phyloP scores from a whole-genome alignment of 1,140 invertebrate genomes.

The Thaumetopoea pityocampa region DNA sequence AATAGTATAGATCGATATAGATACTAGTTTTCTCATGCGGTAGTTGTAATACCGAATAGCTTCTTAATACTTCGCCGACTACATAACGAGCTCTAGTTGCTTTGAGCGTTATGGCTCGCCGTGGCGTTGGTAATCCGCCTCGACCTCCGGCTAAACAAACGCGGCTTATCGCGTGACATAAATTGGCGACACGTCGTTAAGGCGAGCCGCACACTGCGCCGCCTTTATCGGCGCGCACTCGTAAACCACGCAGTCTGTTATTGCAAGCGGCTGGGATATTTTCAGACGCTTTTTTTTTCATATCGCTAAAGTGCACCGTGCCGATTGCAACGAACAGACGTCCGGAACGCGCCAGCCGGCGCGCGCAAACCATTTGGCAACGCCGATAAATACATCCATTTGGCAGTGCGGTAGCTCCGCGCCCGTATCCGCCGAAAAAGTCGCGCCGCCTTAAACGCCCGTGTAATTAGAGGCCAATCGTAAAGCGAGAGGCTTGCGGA shows the following conservation, averaged over 20 bases:
- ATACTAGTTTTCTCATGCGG: too few relatives aligned
- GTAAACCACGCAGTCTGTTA: conserved; percentile 64
- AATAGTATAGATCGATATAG: too few relatives aligned
- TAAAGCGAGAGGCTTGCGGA: conserved; percentile 69
- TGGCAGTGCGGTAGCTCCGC: conserved; percentile 42
- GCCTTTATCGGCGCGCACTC: conserved; percentile 64
- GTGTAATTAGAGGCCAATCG: conserved; percentile 70
- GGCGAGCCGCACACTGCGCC: conserved; percentile 53
- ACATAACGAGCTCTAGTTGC: conserved; percentile 5
- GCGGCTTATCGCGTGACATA: conserved; percentile 69
- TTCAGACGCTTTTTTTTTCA: conserved; percentile 62
- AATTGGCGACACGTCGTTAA: conserved; percentile 74
- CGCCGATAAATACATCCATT: conserved; percentile 60
- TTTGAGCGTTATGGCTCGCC: conserved; percentile 11
- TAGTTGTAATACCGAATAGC: conserved; percentile 7
- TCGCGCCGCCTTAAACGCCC: conserved; percentile 60
- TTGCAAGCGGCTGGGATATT: conserved; percentile 52
- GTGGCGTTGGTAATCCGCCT: conserved; percentile 37
- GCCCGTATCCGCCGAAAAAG: conserved; percentile 51
- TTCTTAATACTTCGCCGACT: conserved; percentile 9
- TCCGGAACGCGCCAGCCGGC: conserved; percentile 21
- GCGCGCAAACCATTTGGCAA: conserved; percentile 51
- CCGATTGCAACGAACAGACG: conserved; percentile 32
- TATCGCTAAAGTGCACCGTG: conserved; percentile 44
- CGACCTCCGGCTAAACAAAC: conserved; percentile 63